A percentile compares a stretch with the other conserved stretches of the same genome.
Evolutionary conservation across 2,113 vertebrate species (phyloP).

Genomic region (Chascanopsetta lugubris): DNA sequence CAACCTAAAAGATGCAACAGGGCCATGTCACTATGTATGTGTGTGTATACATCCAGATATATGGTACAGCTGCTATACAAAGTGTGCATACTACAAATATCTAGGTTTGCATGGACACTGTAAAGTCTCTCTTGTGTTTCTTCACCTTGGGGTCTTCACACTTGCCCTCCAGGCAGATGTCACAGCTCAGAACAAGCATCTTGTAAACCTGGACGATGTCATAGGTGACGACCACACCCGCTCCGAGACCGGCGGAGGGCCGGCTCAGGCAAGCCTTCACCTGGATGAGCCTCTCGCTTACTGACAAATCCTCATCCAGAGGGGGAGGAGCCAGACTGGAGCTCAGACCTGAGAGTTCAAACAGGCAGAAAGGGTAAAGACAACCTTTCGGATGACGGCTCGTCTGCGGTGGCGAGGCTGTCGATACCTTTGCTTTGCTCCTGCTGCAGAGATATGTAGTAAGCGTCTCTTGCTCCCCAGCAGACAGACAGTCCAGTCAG

Average conservation of each 20-base stretch:
- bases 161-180: constrained; percentile 85
- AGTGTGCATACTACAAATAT: not conserved
- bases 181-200: constrained; percentile 88
- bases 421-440: constrained; percentile 83
- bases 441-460: constrained; percentile 91
- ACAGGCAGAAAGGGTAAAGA: constrained; percentile 1
- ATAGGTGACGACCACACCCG: constrained; percentile 79
- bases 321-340: constrained; percentile 90
- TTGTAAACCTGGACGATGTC: constrained; percentile 92
- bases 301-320: constrained; percentile 85
- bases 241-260: constrained; percentile 30
- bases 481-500: constrained; percentile 92
- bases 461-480: constrained; percentile 95
- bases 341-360: constrained; percentile 83
- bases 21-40: no score
- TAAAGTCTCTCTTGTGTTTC: not conserved
- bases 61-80: not conserved
- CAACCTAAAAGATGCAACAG: constrained; percentile 81
- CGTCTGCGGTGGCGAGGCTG: not conserved
- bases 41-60: not conserved
- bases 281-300: constrained; percentile 83
- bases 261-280: constrained; percentile 82
- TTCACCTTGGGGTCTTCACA: constrained; percentile 96
- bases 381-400: not conserved
- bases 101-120: not conserved